A percentile compares a stretch with the other conserved stretches of the same genome.
phyloP scores from a whole-genome alignment of 2,113 vertebrate genomes.

The Hiodon alosoides region DNA sequence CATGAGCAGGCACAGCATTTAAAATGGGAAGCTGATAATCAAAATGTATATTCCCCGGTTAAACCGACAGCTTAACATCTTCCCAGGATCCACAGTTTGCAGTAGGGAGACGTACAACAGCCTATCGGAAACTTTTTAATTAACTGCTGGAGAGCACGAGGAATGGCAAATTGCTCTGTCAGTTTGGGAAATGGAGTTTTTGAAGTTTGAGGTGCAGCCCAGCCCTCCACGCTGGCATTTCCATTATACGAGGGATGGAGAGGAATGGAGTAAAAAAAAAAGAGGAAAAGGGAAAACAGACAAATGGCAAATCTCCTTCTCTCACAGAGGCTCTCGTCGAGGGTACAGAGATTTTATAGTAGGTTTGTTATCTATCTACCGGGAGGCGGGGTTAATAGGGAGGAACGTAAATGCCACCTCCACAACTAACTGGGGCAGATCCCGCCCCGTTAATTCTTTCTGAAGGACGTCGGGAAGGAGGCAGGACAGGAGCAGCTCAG shows the following conservation, averaged over 20 bases:
- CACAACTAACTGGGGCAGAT: too few species aligned
- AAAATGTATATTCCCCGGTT: conserved; percentile 21
- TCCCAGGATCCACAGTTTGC: conserved; percentile 16
- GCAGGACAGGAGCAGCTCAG: too few species aligned
- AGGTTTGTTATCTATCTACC: too few species aligned
- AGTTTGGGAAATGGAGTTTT: conserved; percentile 70
- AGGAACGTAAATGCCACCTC: too few species aligned
- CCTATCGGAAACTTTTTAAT: conserved; percentile 66
- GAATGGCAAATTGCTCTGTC: conserved; percentile 72
- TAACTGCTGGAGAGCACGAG: conserved; percentile 64
- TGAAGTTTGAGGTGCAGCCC: conserved; percentile 52
- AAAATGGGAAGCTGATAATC: not conserved
- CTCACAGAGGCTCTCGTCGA: too few species aligned
- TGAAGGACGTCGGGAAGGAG: too few species aligned
- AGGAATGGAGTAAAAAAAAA: conserved; percentile 12
- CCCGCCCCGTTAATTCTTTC: too few species aligned
- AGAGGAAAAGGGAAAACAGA: too few species aligned
- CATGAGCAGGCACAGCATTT: too few species aligned
- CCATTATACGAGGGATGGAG: conserved; percentile 48
- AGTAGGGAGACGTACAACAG: conserved; percentile 33
- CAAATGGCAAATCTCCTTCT: not conserved
- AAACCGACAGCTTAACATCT: conserved; percentile 18
- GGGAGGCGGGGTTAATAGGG: too few species aligned
- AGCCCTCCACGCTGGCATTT: conserved; percentile 55
- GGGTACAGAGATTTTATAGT: too few species aligned